A percentile compares a stretch with the other conserved stretches of the same genome.
Evolutionary conservation across 2,797 vertebrate species (phyloP).

Genomic region (Trachops cirrhosus): DNA sequence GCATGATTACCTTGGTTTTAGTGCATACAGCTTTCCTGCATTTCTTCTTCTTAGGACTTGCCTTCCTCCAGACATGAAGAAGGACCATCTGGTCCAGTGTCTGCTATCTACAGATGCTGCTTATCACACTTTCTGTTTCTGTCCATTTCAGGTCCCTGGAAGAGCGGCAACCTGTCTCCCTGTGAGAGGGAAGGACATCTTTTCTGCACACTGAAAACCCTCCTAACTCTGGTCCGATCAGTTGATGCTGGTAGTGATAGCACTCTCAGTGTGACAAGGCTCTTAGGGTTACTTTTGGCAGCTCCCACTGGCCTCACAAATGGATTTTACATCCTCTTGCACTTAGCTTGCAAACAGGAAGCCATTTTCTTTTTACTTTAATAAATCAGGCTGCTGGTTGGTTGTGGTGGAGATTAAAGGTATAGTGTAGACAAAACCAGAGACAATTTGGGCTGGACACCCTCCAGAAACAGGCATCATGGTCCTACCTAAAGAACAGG

Average conservation of each 20-base stretch:
- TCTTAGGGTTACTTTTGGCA: not conserved
- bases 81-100: not conserved
- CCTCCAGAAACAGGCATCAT: too few relatives aligned
- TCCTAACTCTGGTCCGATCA: not conserved
- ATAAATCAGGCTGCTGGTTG: not conserved
- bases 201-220: not conserved
- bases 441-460: not conserved
- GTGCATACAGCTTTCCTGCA: not conserved
- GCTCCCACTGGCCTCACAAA: not conserved
- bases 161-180: not conserved
- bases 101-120: not conserved
- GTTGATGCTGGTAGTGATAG: not conserved
- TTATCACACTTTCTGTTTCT: not conserved
- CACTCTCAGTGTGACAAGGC: not conserved
- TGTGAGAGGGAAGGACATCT: not conserved
- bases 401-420: not conserved
- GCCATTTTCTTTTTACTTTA: not conserved
- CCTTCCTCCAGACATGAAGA: not conserved
- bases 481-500: not conserved
- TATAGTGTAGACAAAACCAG: not conserved
- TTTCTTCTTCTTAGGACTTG: not conserved
- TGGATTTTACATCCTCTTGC: slow-evolving; percentile 14
- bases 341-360: slow-evolving; percentile 36
- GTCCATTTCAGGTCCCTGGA: not conserved
- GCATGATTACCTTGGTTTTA: not conserved